Percentiles rank a stretch among this genome's conserved stretches.
Conservation (phyloP, 2,113 vertebrate species). For the Rhinoptilus africanus region DNA sequence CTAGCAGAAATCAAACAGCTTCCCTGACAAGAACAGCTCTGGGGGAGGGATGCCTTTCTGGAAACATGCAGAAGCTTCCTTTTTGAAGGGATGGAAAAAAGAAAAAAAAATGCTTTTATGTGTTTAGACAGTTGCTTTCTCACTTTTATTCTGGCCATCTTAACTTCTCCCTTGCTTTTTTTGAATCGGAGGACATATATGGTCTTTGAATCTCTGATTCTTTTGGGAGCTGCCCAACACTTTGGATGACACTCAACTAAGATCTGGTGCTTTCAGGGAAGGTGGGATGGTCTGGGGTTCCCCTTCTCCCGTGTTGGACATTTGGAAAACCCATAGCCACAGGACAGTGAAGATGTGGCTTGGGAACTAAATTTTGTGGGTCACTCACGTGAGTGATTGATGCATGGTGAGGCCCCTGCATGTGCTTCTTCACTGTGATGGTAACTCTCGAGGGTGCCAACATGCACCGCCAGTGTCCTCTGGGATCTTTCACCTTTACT, state of each 20-base stretch:
- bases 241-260: not conserved
- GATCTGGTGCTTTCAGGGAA: not conserved
- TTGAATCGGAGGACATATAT: not conserved
- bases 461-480: too few relatives aligned
- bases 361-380: not conserved
- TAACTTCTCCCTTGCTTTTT: not conserved
- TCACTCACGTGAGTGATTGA: not conserved
- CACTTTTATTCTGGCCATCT: not conserved
- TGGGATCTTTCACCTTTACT: not conserved
- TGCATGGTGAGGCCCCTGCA: not conserved
- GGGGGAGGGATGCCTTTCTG: not conserved
- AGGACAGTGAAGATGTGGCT: not conserved
- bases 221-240: not conserved
- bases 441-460: not conserved
- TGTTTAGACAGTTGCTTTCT: not conserved
- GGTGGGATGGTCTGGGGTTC: not conserved
- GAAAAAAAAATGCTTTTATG: not conserved
- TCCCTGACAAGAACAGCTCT: not conserved
- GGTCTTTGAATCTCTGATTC: not conserved
- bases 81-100: not conserved
- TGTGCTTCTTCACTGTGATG: rapidly evolving
- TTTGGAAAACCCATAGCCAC: not conserved
- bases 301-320: not conserved
- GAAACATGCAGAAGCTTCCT: not conserved
- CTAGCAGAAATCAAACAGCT: not conserved